Base-by-base conservation (phyloP, 2,797 vertebrate species). In the Bufotes viridis region DNA sequence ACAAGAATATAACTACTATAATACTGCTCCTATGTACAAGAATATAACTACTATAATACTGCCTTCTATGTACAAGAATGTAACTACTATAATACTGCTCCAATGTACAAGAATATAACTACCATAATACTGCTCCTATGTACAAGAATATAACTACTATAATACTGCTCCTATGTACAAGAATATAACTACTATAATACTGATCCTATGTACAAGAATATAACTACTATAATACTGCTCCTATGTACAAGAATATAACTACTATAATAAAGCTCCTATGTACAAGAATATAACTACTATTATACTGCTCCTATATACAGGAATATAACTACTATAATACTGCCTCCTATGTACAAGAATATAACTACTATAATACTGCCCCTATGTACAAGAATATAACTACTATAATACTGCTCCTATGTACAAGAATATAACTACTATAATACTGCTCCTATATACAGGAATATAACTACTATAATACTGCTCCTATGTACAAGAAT, bases 101-200 rank as follows among this genome's bases (percentile, higher is more conserved):
- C 61, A 11, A 24, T 65, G 9, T 65, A 65, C 61, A 65, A 65
- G 61, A 65, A 65, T 65, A 65, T 65, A 65, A 65, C 61, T 65
- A 65, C 61, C 24, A 65, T 65, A 58, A 58, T 58, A 58, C 57
- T 58, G 57, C 57, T 58, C 57, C 57, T 58, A 58, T 58, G 14
- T n/a, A 65, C 61, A 65, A n/a, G 61, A 69, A 69, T 69, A 69
- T 69, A 69, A 69, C 65, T 69, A 69, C 65, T 69, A 69, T 69
- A 69, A 69, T 69, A 69, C 65, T 69, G 65, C 65, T 4, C 24
- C 11, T 69, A 69, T 69, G 13, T 26, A 69, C 65, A 69, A 69
- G 65, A 69, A 29, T 69, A 69, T 69, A 69, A 29, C 65, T 69
- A 69, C 65, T 69, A 69, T 69, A 69, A 69, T 69, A 69, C 24